A percentile compares a stretch with the other conserved stretches of the same genome.
Conservation (phyloP, 2,888 invertebrate species). For the Drosophila mulleri region DNA sequence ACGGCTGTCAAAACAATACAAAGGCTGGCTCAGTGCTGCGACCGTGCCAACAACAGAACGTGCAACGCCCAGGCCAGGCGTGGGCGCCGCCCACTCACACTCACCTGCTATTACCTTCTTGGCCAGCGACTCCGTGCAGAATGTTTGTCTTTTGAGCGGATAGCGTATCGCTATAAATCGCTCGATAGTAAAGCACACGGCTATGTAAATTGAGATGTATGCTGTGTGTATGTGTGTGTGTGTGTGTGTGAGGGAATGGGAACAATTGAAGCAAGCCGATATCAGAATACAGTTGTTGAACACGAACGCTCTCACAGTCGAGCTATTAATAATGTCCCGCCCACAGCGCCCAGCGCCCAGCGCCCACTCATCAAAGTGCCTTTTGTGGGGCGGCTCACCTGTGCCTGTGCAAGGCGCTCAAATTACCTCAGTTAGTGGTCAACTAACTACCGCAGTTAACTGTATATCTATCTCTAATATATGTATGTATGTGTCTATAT, state of each 20-base stretch:
- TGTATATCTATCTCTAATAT: neutral
- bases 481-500: no score
- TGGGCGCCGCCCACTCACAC: constrained; percentile 23
- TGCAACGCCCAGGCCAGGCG: no score
- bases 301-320: constrained; percentile 37
- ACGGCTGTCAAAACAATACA: constrained; percentile 71
- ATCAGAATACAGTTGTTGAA: constrained; percentile 45
- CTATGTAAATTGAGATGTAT: constrained; percentile 91
- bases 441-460: neutral
- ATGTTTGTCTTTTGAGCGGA: constrained; percentile 89
- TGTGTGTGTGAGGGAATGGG: constrained; percentile 2
- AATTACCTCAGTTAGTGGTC: neutral
- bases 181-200: constrained; percentile 91
- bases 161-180: constrained; percentile 91
- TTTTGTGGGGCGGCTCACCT: constrained; percentile 1
- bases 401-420: neutral
- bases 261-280: constrained; percentile 41
- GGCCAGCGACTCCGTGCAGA: constrained; percentile 90
- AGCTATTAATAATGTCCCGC: constrained; percentile 53
- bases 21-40: constrained; percentile 47
- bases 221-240: constrained; percentile 77
- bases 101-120: constrained; percentile 87
- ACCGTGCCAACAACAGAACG: neutral
- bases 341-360: neutral
- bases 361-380: constrained; percentile 1